A percentile compares a stretch with the other conserved stretches of the same genome.
Evolutionary conservation across 2,113 vertebrate genomes (phyloP).

Genomic region (Pristiophorus japonicus): DNA sequence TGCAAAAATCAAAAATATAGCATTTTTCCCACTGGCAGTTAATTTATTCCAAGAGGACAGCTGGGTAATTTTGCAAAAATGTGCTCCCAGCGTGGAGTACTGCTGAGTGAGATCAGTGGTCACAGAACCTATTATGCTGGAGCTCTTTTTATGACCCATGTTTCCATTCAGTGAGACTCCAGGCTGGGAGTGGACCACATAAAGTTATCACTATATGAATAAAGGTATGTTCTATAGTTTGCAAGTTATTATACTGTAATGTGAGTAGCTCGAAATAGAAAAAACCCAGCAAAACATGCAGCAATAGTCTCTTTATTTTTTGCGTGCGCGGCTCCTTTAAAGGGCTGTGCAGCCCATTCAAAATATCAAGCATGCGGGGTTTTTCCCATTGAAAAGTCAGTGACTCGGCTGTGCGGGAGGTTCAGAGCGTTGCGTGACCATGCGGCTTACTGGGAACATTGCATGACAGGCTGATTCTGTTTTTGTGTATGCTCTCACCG

Average conservation of each 20-base stretch:
- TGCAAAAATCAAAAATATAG: background rate
- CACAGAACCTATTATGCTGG: background rate
- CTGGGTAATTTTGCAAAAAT: background rate
- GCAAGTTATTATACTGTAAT: background rate
- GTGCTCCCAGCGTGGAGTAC: background rate
- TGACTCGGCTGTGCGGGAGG: too few species aligned
- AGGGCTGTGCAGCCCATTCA: too few species aligned
- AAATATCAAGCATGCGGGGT: too few species aligned
- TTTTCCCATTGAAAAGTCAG: too few species aligned
- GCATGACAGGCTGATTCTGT: background rate
- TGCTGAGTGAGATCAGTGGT: background rate
- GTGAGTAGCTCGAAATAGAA: background rate
- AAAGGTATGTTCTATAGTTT: background rate
- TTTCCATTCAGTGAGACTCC: background rate
- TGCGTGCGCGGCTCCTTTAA: too few species aligned
- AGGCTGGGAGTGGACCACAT: background rate
- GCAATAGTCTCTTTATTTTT: too few species aligned
- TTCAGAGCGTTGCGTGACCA: too few species aligned
- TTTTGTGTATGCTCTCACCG: background rate
- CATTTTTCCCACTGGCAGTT: background rate
- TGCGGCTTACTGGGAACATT: too few species aligned
- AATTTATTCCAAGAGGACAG: background rate
- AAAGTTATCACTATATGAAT: background rate
- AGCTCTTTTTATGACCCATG: background rate
- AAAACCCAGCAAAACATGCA: background rate